Base-by-base conservation (phyloP, 2,888 invertebrate genomes). In the Mesodorylaimus sp. region DNA sequence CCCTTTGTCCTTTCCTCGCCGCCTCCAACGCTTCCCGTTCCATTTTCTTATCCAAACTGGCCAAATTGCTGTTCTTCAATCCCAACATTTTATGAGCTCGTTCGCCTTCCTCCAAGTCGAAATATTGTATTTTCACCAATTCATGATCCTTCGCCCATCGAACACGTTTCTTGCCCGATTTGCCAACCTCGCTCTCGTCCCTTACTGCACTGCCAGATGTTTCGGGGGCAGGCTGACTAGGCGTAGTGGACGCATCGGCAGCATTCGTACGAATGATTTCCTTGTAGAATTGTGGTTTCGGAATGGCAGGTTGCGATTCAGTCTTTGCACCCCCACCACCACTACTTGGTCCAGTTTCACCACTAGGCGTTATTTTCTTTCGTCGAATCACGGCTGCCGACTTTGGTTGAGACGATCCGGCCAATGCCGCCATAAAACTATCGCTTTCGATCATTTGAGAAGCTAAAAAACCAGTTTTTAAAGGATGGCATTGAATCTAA, bases 21-120 rank as follows among this genome's bases (percentile, higher is more conserved):
- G n/a, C n/a, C n/a, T n/a, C n/a, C n/a, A n/a, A n/a, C n/a, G n/a
- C n/a, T 16, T 32, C 32, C 79, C 10, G n/a, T 24, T n/a, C 3
- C 45, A 43, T 7, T n/a, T 39, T 13, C 42, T 45, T 43, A 16
- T 21, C 2, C n/a, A 47, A 45, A n/a, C n/a, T n/a, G n/a, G n/a
- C n/a, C n/a, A 32, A 32, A 32, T 32, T 13, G 10, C 32, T 32
- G 10, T 32, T 32, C 16, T 32, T 32, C 32, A 32, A 13, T 16
- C 10, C 32, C 32, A 2, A 13, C 19, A 46, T 46, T 23, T 32
- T 24, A 23, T 16, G 23, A 28, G 26, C 28, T 63, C 93, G 76
- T 70, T 95, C 93, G 19, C 83, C 88, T 70, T 89, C 91, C 68
- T 93, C 91, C 57, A 91, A 71, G 68, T 91, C 91, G 68, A 95